phyloP scores from a whole-genome alignment of 1,140 invertebrate genomes.

The Apolygus lucorum region DNA sequence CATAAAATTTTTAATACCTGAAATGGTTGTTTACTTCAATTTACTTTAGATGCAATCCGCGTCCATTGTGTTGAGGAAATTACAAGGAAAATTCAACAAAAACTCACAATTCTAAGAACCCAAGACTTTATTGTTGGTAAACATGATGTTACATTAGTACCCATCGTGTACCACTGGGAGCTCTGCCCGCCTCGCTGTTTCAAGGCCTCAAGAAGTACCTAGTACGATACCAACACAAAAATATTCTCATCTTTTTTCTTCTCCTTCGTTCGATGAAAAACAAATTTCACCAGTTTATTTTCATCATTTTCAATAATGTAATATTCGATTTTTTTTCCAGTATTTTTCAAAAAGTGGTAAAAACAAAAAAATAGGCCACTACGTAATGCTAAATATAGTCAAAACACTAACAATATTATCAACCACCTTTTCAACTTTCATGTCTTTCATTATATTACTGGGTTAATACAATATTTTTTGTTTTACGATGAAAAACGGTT shows the following conservation, averaged over 20 bases:
- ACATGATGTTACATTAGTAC: background rate
- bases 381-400: background rate
- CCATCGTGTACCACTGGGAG: background rate
- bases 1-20: no score
- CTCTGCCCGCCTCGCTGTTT: background rate
- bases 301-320: no score
- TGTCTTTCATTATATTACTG: background rate
- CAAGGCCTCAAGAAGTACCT: background rate
- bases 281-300: background rate
- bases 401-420: conserved; percentile 5
- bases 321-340: no score
- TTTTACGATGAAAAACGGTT: background rate
- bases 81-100: no score
- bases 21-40: no score
- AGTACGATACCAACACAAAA: background rate
- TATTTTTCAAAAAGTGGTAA: no score
- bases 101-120: background rate
- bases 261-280: background rate
- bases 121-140: background rate
- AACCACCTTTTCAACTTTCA: background rate
- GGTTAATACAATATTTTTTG: background rate
- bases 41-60: no score
- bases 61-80: no score
- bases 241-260: background rate
- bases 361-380: conserved; percentile 1